phyloP scores from a whole-genome alignment of 2,113 vertebrate genomes.

The Apeltes quadracus region DNA sequence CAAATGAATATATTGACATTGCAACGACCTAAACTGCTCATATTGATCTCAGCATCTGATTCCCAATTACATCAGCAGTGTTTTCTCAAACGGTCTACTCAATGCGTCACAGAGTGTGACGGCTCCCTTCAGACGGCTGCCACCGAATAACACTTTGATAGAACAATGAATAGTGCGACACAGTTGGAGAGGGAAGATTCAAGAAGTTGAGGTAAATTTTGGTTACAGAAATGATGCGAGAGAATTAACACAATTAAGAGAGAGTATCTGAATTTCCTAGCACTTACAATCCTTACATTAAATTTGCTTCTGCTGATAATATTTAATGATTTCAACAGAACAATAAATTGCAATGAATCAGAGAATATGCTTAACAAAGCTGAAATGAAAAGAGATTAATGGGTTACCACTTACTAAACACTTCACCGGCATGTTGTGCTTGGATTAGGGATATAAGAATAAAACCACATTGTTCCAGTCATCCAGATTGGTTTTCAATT shows the following conservation, averaged over 20 bases:
- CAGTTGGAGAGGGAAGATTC: constrained; percentile 43
- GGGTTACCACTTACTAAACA: constrained; percentile 46
- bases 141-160: constrained; percentile 38
- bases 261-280: background rate
- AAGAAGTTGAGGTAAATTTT: constrained; percentile 20
- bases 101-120: constrained; percentile 21
- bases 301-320: constrained; percentile 27
- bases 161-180: constrained; percentile 28
- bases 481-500: constrained; percentile 56
- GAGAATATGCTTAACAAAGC: constrained; percentile 43
- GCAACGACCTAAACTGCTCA: background rate
- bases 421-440: constrained; percentile 24
- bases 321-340: constrained; percentile 9
- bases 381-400: constrained; percentile 35
- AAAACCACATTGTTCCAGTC: constrained; percentile 57
- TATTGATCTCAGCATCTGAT: constrained; percentile 19
- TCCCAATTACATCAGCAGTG: constrained; percentile 29
- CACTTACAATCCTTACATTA: background rate
- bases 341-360: constrained; percentile 19
- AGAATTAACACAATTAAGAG: background rate
- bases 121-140: constrained; percentile 21
- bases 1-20: background rate
- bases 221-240: background rate
- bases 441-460: constrained; percentile 34
- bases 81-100: constrained; percentile 27